Base-by-base conservation (phyloP, 2,888 invertebrate species). In the Coenonympha arcania region DNA sequence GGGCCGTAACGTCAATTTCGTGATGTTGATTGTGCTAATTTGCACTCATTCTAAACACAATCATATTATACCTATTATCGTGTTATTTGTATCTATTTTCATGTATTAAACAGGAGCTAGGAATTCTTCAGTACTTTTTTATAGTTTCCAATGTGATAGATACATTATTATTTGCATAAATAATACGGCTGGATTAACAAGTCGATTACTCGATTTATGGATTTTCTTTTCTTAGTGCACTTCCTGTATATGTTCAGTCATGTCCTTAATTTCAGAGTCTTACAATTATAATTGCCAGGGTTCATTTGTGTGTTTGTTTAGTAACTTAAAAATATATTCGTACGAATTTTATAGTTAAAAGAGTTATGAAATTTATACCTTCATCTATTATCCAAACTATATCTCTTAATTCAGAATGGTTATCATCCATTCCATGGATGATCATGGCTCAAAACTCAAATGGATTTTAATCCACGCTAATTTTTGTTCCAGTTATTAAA, bases 51-150 rank as follows among this genome's bases (percentile, higher is more conserved):
- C 22, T 4, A 15, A 24, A 8, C 39, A 39, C 24, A 24, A 15
- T 22, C 39, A 39, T 39, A 3, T n/a, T 39, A 3, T n/a, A n/a
- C n/a, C n/a, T n/a, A n/a, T n/a, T n/a, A n/a, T n/a, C n/a, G n/a
- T 39, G 24, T 37, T 37, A 37, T 11, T 13, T 37, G 20, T 22
- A 37, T 22, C 22, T 22, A 37, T 39, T 39, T 22, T 11, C 39
- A 39, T 39, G 8, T 39, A 22, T 39, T 22, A 39, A 31, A 15
- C 15, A 8, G 24, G 19, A 19, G 19, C 36, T 36, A 15, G 9
- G 24, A 15, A 39, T 39, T 39, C 39, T 24, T 39, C 9, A 22
- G 22, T 24, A 24, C 37, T 39, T 39, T 39, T 37, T 22, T 39
- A 22, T 24, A 15, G 15, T 39, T 39, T 24, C 39, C 15, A 22